phyloP scores from a whole-genome alignment of 1,140 invertebrate genomes.

The Oryctes rhinoceros region DNA sequence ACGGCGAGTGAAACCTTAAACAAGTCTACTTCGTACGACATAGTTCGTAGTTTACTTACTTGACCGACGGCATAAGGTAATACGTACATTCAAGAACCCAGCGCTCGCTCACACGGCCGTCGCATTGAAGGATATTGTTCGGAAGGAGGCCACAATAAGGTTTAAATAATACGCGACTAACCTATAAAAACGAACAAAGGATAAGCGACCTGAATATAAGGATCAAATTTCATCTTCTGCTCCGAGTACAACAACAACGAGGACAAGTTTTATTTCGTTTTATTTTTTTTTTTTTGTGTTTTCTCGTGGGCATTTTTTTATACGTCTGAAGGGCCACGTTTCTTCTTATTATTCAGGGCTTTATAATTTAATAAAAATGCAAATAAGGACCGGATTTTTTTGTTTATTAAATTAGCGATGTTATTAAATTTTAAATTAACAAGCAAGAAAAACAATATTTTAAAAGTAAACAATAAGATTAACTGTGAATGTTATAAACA shows the following conservation, averaged over 20 bases:
- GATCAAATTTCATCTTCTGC: constrained; percentile 27
- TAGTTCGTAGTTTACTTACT: neutral
- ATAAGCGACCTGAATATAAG: constrained; percentile 18
- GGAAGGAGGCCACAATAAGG: constrained; percentile 16
- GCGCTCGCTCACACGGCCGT: neutral
- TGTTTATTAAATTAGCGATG: too few relatives aligned
- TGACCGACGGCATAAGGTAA: neutral
- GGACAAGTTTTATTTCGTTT: constrained; percentile 23
- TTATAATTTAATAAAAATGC: too few relatives aligned
- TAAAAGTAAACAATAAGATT: too few relatives aligned
- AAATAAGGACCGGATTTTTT: too few relatives aligned
- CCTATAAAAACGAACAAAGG: constrained; percentile 32
- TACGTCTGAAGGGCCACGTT: neutral
- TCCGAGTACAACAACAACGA: constrained; percentile 4
- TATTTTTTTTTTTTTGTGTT: neutral
- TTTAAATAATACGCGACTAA: constrained; percentile 32
- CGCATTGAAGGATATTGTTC: constrained; percentile 19
- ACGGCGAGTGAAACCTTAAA: neutral
- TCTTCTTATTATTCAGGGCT: neutral
- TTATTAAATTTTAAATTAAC: too few relatives aligned
- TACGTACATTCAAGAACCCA: neutral
- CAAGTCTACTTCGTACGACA: neutral
- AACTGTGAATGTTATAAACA: too few relatives aligned
- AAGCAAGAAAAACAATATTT: too few relatives aligned
- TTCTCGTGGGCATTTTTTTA: neutral